Percentiles rank a stretch among this genome's conserved stretches.
phyloP scores from a whole-genome alignment of 2,888 invertebrate species.

The Cactoblastis cactorum region DNA sequence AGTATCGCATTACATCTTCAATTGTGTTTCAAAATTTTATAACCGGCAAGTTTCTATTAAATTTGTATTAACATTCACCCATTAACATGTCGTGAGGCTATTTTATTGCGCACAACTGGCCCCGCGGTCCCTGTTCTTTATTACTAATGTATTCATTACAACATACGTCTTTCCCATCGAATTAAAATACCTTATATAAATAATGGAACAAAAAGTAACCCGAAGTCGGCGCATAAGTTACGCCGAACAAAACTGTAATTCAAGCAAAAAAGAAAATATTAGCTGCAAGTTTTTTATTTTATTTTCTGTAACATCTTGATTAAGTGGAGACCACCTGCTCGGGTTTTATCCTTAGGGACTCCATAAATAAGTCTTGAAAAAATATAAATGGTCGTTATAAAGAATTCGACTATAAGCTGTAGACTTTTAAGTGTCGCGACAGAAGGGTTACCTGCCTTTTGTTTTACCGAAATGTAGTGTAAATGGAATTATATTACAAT shows the following conservation, averaged over 20 bases:
- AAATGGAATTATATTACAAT: conserved; percentile 16
- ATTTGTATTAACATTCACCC: conserved; percentile 49
- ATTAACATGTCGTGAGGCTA: conserved; percentile 61
- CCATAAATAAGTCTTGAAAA: conserved; percentile 67
- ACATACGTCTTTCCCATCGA: conserved; percentile 69
- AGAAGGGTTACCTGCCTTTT: conserved; percentile 49
- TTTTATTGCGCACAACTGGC: conserved; percentile 61
- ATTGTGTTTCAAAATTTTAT: conserved; percentile 27
- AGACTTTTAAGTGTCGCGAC: conserved; percentile 51
- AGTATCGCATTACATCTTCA: conserved; percentile 15
- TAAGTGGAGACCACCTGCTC: conserved; percentile 77
- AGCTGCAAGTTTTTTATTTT: conserved; percentile 54
- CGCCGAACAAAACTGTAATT: conserved; percentile 63
- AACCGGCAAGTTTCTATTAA: conserved; percentile 40
- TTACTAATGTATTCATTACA: conserved; percentile 74
- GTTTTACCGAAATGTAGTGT: conserved; percentile 37
- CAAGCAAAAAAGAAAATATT: conserved; percentile 69
- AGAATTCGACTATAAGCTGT: conserved; percentile 62
- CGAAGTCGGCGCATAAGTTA: conserved; percentile 59
- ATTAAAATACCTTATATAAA: conserved; percentile 68
- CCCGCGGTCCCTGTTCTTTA: conserved; percentile 49
- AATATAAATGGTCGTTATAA: conserved; percentile 68
- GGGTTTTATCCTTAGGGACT: conserved; percentile 54
- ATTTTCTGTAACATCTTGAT: conserved; percentile 77
- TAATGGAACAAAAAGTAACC: conserved; percentile 59